Percentiles rank a stretch among this genome's conserved stretches.
These are phyloP conservation scores for Allolobophora icterica DNA, from an alignment of 2,888 invertebrate species.

Conservation along the genomic window DNA sequence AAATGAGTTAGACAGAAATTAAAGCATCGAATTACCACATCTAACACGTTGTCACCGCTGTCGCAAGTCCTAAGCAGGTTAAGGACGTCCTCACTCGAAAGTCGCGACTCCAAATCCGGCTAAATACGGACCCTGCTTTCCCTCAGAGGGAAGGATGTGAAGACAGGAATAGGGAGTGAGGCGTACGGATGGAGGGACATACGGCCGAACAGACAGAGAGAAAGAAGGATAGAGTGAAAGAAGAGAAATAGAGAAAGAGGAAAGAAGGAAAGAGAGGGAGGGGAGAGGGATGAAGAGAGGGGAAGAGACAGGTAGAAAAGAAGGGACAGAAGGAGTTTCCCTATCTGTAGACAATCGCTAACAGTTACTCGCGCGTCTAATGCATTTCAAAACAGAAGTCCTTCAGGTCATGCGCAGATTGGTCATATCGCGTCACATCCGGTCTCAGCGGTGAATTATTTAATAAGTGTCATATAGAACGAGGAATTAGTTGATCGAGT, in stretches of 20 bases:
- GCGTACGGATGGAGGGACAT: too few relatives aligned
- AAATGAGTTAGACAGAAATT: too few relatives aligned
- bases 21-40: neutral
- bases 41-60: too few relatives aligned
- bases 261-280: neutral
- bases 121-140: too few relatives aligned
- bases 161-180: too few relatives aligned
- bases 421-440: slow-evolving; percentile 3
- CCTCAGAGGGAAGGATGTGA: too few relatives aligned
- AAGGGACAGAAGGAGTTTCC: too few relatives aligned
- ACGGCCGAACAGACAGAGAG: neutral
- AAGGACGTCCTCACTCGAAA: neutral
- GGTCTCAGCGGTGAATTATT: neutral
- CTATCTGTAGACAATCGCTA: neutral
- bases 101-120: neutral
- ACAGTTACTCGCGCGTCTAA: neutral
- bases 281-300: neutral
- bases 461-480: neutral
- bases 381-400: neutral
- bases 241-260: neutral
- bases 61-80: neutral
- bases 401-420: neutral
- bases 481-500: too few relatives aligned
- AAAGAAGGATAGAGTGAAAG: neutral
- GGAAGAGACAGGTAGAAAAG: neutral